A percentile compares a stretch with the other conserved stretches of the same genome.
phyloP scores from a whole-genome alignment of 2,113 vertebrate species.

The Cyprinus carpio region DNA sequence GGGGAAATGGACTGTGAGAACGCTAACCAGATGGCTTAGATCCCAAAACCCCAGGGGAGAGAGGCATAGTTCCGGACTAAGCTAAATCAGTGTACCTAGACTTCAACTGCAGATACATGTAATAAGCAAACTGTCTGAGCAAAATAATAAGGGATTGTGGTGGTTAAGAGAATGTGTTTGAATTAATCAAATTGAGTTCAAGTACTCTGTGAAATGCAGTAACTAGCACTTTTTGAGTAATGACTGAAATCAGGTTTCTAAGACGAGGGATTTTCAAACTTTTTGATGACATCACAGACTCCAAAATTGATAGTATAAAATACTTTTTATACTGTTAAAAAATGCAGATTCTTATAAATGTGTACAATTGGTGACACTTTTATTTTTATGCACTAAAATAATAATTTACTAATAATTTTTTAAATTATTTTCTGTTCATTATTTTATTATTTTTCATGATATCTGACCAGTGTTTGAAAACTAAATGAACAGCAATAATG shows the following conservation, averaged over 20 bases:
- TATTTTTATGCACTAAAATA: neutral
- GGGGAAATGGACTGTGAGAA: constrained; percentile 51
- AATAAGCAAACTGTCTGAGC: constrained; percentile 10
- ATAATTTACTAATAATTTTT: neutral
- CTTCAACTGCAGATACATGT: constrained; percentile 15
- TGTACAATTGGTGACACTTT: neutral
- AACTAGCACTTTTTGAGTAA: constrained; percentile 4
- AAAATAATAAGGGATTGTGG: constrained; percentile 2
- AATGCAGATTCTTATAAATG: neutral
- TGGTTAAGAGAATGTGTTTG: neutral
- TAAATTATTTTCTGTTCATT: neutral
- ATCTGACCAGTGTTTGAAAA: neutral
- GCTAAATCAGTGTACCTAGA: constrained; percentile 50
- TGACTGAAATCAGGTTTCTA: neutral
- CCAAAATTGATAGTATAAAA: neutral
- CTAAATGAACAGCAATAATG: neutral
- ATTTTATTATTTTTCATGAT: neutral
- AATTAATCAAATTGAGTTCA: neutral
- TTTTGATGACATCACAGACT: neutral
- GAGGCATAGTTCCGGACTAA: constrained; percentile 24
- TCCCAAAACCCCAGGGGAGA: constrained; percentile 38
- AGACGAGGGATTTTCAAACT: neutral
- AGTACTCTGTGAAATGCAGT: neutral
- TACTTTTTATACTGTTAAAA: neutral
- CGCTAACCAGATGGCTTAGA: constrained; percentile 55